Evolutionary conservation across 2,888 invertebrate species (phyloP), one percentile per base, ranked within the genome.

Genomic region (Tuberolachnus salignus): DNA sequence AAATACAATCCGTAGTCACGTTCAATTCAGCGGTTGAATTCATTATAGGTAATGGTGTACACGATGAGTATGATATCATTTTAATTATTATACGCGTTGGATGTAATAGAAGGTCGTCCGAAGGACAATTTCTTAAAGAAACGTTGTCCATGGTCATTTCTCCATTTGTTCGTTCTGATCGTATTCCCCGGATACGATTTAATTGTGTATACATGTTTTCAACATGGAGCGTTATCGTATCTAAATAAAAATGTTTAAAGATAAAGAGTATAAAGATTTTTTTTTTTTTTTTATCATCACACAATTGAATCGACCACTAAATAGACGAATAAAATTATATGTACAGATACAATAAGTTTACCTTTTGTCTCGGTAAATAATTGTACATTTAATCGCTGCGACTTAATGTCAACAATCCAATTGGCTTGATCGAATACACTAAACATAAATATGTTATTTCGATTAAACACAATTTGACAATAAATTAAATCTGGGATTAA

Each of bases 311-410:
- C n/a, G n/a, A n/a, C n/a, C n/a, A n/a, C n/a, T n/a, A n/a, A n/a
- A n/a, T n/a, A n/a, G n/a, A n/a, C n/a, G n/a, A n/a, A n/a, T n/a
- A n/a, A n/a, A n/a, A n/a, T n/a, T n/a, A n/a, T n/a, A n/a, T n/a
- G n/a, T n/a, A n/a, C 3, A 11, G 6, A 44, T 10, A 42, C 3
- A 42, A 63, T n/a, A n/a, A n/a, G n/a, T n/a, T 44, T 44, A 66
- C 66, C 49, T 66, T 66, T 2, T 14, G 49, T 66, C 23, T 66
- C 46, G 14, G 66, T 66, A 14, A 23, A 23, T 9, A 66, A 10
- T 66, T 66, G 14, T 21, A 66, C 8, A 23, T 23, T 13, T 66
- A 66, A 10, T 66, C 16, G 1, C 16, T 23, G 14, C 14, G 23
- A 49, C 9, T 49, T 8, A 1, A 66, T 49, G 2, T 2, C 6